Evolutionary conservation across 92 coral and sea anemone genomes (phyloP), one percentile per base, ranked within the genome.

Genomic region (Scolanthus callimorphus): DNA sequence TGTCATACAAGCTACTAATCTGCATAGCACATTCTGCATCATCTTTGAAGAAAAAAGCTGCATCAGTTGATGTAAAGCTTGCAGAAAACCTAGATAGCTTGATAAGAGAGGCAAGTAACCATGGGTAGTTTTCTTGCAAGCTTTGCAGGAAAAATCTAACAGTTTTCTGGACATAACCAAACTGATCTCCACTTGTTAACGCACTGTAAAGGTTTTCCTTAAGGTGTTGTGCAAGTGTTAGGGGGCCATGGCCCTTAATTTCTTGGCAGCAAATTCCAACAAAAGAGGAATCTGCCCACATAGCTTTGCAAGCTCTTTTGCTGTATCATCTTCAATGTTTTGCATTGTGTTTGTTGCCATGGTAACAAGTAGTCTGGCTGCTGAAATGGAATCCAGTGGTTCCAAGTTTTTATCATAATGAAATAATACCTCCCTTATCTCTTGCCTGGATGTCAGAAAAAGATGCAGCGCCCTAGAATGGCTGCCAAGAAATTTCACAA

Each of bases 261-360:
- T 69, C 63, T 29, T 26, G 11, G 65, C 76, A 27, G 86, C 86
- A 65, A 80, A 44, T 11, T 50, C 53, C 2, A 80, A 59, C 55
- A 80, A 47, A 17, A 80, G 67, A 12, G 86, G 86, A 9, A 73
- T 71, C 29, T 79, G 75, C 31, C 69, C 65, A 61, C 86, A 80
- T 1, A 13, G 56, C 22, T 23, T 53, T 31, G 69, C 85, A 45
- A 86, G 81, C 10, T 29, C n/a, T 1, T 20, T 4, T 27, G 85
- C 85, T 6, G 11, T 22, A 11, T 60, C 60, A 29, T 11, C 27
- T 10, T 46, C 17, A 4, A 4, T 9, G 29, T 31, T 46, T 13
- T 39, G 13, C 1, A 4, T 26, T 13, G 3, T 26, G 41, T 34
- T 6, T 34, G 41, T 9, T 15, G n/a, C n/a, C 51, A 44, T 17